These are phyloP conservation scores for Drosophila kohkoa DNA, from an alignment of 1,140 invertebrate genomes.

Conservation along the genomic window DNA sequence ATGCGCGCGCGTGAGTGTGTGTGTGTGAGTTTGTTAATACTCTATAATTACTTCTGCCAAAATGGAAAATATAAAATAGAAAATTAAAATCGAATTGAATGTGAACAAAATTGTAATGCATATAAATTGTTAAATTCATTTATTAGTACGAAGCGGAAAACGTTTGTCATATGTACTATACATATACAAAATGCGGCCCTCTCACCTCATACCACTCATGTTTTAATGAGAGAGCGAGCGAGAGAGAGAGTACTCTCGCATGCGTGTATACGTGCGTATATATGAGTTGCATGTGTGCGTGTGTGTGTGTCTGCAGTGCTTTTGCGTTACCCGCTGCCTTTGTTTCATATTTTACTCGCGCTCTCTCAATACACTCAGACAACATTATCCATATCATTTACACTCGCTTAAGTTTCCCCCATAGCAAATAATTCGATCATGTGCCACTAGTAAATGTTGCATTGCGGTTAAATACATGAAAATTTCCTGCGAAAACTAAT, in stretches of 20 bases:
- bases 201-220: constrained; percentile 22
- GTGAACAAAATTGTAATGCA: constrained; percentile 8
- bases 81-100: not conserved
- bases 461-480: constrained; percentile 26
- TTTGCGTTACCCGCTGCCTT: constrained; percentile 67
- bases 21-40: constrained; percentile 52
- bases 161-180: constrained; percentile 13
- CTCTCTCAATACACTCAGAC: constrained; percentile 27
- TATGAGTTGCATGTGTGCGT: constrained; percentile 13
- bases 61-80: constrained; percentile 23
- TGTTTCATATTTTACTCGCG: constrained; percentile 50
- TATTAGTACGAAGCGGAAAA: not conserved
- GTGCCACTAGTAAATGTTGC: constrained; percentile 47
- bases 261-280: constrained; percentile 20
- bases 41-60: constrained; percentile 44
- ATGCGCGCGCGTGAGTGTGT: constrained; percentile 39
- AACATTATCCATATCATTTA: constrained; percentile 69
- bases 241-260: not conserved
- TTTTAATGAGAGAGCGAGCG: constrained; percentile 14
- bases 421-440: constrained; percentile 58
- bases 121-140: constrained; percentile 7
- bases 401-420: constrained; percentile 47
- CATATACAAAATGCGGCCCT: constrained; percentile 8
- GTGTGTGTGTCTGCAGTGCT: constrained; percentile 64
- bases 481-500: constrained; percentile 16